Conservation (phyloP, 2,888 invertebrate species). For the Seira musarum region DNA sequence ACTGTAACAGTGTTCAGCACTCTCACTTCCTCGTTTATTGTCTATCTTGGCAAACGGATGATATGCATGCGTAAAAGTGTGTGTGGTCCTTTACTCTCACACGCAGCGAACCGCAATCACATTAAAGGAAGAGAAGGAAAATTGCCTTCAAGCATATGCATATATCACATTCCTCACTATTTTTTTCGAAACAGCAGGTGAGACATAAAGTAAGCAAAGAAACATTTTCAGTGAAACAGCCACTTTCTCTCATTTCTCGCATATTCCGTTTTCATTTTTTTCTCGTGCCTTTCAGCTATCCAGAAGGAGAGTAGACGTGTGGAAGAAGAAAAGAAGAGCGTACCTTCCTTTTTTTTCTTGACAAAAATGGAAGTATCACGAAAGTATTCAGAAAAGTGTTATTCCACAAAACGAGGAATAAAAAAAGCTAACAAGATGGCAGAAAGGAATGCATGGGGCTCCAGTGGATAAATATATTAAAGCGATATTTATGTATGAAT, state of each 20-base stretch:
- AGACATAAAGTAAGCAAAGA: neutral
- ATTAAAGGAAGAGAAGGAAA: constrained; percentile 6
- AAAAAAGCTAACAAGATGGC: neutral
- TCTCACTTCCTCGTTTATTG: constrained; percentile 23
- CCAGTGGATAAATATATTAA: neutral
- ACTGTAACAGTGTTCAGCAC: too few species aligned
- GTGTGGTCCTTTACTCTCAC: constrained; percentile 9
- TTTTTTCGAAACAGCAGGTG: neutral
- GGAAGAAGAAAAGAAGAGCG: neutral
- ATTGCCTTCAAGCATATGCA: neutral
- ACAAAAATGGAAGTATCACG: neutral
- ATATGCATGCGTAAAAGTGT: constrained; percentile 16
- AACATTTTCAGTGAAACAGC: constrained; percentile 7
- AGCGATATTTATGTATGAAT: neutral
- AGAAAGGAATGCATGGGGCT: neutral
- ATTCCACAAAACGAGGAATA: neutral
- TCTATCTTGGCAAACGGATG: neutral
- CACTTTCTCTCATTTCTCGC: constrained; percentile 14
- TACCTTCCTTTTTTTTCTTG: neutral
- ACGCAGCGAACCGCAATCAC: constrained; percentile 30
- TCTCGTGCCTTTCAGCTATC: neutral
- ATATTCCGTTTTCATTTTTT: neutral
- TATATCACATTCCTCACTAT: neutral
- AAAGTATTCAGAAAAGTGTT: neutral
- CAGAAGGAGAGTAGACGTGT: neutral